Conservation (phyloP, 2,888 invertebrate species). For the Seira ritae region DNA sequence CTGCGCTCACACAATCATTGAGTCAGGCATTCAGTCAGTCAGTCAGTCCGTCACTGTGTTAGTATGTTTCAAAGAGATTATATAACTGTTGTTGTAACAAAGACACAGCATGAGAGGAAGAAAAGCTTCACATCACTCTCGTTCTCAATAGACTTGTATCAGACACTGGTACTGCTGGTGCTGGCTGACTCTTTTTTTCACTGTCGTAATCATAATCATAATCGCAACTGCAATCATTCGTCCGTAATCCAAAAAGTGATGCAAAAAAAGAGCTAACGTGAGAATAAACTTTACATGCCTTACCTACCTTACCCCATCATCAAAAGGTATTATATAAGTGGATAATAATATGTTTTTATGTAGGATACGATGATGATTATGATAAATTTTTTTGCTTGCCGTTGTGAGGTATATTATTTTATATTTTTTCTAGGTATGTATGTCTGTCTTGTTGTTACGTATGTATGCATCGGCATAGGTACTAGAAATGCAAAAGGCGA, state of each 20-base stretch:
- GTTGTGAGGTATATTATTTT: too few relatives aligned
- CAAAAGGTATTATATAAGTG: constrained; percentile 2
- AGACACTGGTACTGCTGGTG: not conserved
- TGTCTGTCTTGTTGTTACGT: not conserved
- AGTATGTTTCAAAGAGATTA: not conserved
- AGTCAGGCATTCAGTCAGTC: not conserved
- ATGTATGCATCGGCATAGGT: not conserved
- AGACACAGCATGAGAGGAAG: not conserved
- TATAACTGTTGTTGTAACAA: not conserved
- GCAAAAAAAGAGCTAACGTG: not conserved
- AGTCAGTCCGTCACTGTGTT: not conserved
- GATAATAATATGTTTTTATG: constrained; percentile 9
- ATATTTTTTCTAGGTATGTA: not conserved
- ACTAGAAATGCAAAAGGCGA: not conserved
- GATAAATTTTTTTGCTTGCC: too few relatives aligned
- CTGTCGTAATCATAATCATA: constrained; percentile 1
- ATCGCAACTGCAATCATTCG: not conserved
- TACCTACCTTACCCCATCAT: not conserved
- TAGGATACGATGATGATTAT: not conserved
- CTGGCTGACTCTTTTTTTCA: not conserved
- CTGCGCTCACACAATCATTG: too few relatives aligned
- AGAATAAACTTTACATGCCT: not conserved
- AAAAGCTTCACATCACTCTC: not conserved
- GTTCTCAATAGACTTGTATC: not conserved
- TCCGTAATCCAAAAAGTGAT: not conserved